phyloP scores from a whole-genome alignment of 2,113 vertebrate species.

The Cryptotis parvus region DNA sequence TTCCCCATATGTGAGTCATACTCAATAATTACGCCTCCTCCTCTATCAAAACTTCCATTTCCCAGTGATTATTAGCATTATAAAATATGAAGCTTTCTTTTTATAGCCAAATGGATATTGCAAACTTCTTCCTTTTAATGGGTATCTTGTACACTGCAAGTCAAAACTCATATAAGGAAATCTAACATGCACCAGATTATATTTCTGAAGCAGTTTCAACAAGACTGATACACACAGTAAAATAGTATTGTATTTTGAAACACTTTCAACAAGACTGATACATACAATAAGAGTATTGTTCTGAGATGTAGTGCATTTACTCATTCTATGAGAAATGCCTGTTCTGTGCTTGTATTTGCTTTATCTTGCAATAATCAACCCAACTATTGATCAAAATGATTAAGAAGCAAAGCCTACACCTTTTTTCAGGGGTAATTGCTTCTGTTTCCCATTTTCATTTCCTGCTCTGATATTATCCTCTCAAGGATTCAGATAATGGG shows the following conservation, averaged over 20 bases:
- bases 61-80: neutral
- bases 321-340: neutral
- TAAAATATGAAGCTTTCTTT: constrained; percentile 11
- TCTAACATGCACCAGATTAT: neutral
- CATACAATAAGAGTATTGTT: neutral
- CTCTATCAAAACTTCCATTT: constrained; percentile 1
- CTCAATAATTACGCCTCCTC: neutral
- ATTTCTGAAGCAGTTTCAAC: neutral
- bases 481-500: neutral
- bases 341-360: neutral
- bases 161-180: neutral
- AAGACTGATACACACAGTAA: neutral
- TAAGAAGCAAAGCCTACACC: neutral
- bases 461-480: constrained; percentile 24
- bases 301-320: neutral
- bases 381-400: constrained; percentile 59
- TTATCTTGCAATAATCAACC: constrained; percentile 19
- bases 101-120: neutral
- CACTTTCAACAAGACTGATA: neutral
- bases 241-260: too few species aligned
- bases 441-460: constrained; percentile 48
- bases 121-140: neutral
- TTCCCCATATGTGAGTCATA: neutral
- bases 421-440: constrained; percentile 51
- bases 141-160: neutral